These are phyloP conservation scores for Etheostoma nigrum DNA, from an alignment of 2,797 vertebrate species.

Conservation along the genomic window DNA sequence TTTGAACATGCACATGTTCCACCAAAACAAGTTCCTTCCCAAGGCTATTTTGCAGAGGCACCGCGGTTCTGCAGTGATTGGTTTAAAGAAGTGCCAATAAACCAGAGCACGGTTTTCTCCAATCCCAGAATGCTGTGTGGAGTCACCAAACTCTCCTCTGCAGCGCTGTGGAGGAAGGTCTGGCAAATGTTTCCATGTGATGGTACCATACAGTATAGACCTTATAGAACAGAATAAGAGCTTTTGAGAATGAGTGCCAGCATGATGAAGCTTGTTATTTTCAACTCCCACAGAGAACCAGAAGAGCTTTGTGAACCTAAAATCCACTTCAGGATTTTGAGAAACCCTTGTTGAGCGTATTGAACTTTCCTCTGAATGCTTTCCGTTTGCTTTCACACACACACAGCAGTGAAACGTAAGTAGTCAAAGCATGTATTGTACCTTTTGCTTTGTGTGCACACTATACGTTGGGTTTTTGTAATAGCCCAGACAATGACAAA, in stretches of 20 bases:
- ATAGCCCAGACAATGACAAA: constrained; percentile 40
- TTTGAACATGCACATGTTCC: too few relatives aligned
- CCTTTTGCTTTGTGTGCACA: constrained; percentile 9
- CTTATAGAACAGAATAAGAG: constrained; percentile 42
- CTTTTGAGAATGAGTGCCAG: constrained; percentile 19
- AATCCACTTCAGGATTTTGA: constrained; percentile 50
- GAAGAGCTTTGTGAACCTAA: constrained; percentile 56
- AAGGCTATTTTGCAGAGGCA: too few relatives aligned
- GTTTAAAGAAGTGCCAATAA: too few relatives aligned
- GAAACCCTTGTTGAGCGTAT: constrained; percentile 43
- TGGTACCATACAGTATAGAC: constrained; percentile 47
- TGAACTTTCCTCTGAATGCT: constrained; percentile 59
- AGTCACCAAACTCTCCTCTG: too few relatives aligned
- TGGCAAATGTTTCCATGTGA: constrained; percentile 39
- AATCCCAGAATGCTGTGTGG: too few relatives aligned
- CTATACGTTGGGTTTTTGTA: constrained; percentile 19
- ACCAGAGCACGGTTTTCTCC: too few relatives aligned
- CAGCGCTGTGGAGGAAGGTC: too few relatives aligned
- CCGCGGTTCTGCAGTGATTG: too few relatives aligned
- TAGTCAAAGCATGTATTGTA: constrained; percentile 37
- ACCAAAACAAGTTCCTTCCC: too few relatives aligned
- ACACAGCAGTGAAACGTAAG: constrained; percentile 50
- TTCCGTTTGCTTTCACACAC: constrained; percentile 20
- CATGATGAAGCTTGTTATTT: constrained; percentile 76
- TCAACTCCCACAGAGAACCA: constrained; percentile 66